phyloP scores from a whole-genome alignment of 2,888 invertebrate genomes.

The Dorcus hopei region DNA sequence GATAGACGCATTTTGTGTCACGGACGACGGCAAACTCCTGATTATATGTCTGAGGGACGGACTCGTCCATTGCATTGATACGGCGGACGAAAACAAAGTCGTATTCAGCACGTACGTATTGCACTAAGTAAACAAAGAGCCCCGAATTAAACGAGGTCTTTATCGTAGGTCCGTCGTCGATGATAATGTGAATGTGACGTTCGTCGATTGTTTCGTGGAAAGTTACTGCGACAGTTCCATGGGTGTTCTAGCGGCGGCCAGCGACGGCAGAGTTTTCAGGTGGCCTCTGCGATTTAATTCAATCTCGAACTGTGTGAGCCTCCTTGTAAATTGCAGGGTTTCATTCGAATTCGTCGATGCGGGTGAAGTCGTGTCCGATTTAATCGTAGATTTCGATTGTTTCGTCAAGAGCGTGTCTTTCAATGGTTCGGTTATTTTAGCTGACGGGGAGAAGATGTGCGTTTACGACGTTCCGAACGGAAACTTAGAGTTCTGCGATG shows the following conservation, averaged over 20 bases:
- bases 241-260: slow-evolving; percentile 13
- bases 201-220: slow-evolving; percentile 12
- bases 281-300: neutral
- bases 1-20: slow-evolving; percentile 24
- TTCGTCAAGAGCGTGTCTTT: neutral
- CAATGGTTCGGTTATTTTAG: slow-evolving; percentile 6
- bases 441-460: slow-evolving; percentile 6
- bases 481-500: slow-evolving; percentile 3
- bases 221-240: neutral
- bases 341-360: too few species aligned
- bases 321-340: too few species aligned
- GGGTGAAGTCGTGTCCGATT: too few species aligned
- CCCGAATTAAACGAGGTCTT: too few species aligned
- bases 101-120: slow-evolving; percentile 22
- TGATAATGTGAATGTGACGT: slow-evolving; percentile 1
- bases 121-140: neutral
- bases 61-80: slow-evolving; percentile 20
- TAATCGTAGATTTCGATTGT: neutral
- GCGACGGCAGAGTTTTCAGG: slow-evolving; percentile 20
- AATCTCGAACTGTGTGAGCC: too few species aligned
- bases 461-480: slow-evolving; percentile 11
- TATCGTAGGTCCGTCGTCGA: neutral
- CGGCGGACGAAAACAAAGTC: slow-evolving; percentile 11
- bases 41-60: slow-evolving; percentile 27
- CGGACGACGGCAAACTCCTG: slow-evolving; percentile 21